phyloP scores from a whole-genome alignment of 1,140 invertebrate genomes.

The Dendroctonus ponderosae region DNA sequence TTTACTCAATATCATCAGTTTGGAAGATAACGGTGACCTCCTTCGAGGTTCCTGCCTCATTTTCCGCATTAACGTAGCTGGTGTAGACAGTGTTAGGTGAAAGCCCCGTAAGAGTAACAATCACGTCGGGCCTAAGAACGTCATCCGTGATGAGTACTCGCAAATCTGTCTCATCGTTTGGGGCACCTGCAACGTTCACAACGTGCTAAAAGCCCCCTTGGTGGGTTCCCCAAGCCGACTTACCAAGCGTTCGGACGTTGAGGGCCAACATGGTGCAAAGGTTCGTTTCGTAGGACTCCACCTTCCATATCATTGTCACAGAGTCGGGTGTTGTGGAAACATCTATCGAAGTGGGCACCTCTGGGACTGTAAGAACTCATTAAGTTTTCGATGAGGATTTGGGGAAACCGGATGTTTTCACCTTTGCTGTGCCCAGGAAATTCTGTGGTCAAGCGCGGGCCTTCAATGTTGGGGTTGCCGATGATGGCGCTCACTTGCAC shows the following conservation, averaged over 20 bases:
- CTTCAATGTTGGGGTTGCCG: conserved; percentile 1
- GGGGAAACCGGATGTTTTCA: not conserved
- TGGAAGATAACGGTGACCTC: conserved; percentile 15
- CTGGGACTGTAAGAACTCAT: not conserved
- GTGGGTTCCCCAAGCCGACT: not conserved
- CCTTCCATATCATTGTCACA: conserved; percentile 13
- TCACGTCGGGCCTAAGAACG: conserved; percentile 1
- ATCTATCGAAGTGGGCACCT: not conserved
- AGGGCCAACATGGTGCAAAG: not conserved
- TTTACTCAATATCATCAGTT: not conserved
- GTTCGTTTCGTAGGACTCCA: conserved; percentile 1
- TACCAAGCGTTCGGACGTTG: conserved; percentile 3
- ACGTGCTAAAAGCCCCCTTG: not conserved
- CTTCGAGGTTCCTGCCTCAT: conserved; percentile 6
- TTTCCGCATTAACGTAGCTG: conserved; percentile 4
- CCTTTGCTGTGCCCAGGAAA: not conserved
- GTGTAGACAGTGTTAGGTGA: conserved; percentile 7
- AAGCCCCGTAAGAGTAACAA: conserved; percentile 7
- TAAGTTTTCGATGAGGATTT: not conserved
- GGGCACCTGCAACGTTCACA: not conserved
- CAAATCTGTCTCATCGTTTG: not conserved
- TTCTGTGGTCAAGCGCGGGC: not conserved
- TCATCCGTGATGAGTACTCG: conserved; percentile 6
- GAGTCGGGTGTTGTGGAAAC: not conserved
- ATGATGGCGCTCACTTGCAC: conserved; percentile 17